Conservation (phyloP, 1,140 invertebrate species). For the Scaptomyza pallida region DNA sequence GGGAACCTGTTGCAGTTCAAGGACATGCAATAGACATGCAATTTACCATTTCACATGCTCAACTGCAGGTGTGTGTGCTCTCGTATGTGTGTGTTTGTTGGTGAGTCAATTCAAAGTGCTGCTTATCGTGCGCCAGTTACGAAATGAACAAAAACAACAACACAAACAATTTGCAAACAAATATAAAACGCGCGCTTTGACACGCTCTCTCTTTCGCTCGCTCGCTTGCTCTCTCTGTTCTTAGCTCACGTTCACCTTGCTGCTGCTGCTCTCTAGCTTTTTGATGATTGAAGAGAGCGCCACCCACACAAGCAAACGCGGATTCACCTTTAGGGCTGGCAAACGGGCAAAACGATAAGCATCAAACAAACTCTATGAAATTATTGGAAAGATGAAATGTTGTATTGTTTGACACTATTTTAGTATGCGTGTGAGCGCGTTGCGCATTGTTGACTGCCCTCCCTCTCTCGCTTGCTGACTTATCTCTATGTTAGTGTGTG, state of each 20-base stretch:
- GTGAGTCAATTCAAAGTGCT: constrained; percentile 34
- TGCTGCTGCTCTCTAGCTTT: background rate
- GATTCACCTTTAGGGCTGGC: background rate
- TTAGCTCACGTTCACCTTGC: background rate
- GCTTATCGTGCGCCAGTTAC: constrained; percentile 35
- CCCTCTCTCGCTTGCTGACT: background rate
- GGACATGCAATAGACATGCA: constrained; percentile 41
- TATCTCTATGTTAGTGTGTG: constrained; percentile 3
- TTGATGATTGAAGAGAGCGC: constrained; percentile 1
- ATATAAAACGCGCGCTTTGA: constrained; percentile 22
- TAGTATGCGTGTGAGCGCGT: constrained; percentile 40
- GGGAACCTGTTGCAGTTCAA: constrained; percentile 50
- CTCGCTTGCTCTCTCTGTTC: constrained; percentile 4
- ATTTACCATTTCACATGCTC: constrained; percentile 6
- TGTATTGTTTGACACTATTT: constrained; percentile 30
- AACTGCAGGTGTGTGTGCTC: background rate
- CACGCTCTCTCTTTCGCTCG: constrained; percentile 4
- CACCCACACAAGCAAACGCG: constrained; percentile 27
- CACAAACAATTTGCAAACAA: constrained; percentile 19
- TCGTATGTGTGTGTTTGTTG: background rate
- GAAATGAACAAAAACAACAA: constrained; percentile 26
- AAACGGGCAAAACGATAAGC: constrained; percentile 38
- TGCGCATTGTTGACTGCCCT: background rate
- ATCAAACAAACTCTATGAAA: no score
- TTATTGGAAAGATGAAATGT: constrained; percentile 3